Evolutionary conservation across 2,888 invertebrate genomes (phyloP), one percentile per base, ranked within the genome.

Genomic region (Drosophila differens): DNA sequence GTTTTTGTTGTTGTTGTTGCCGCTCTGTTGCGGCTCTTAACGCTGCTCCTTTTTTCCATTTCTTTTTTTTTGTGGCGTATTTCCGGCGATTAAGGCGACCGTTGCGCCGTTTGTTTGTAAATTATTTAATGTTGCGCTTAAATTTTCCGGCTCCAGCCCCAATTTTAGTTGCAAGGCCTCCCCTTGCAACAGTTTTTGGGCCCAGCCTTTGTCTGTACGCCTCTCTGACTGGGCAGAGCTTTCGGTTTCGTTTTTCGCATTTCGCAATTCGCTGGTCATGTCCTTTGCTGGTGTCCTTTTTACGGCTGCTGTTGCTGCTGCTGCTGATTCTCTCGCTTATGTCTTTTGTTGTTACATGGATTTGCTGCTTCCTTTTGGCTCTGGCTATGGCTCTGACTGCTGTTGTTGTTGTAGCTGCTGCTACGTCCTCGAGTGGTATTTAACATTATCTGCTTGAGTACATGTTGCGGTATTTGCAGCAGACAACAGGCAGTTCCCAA

Each of bases 381-480:
- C 19, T 58, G 57, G 41, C 57, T 30, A 39, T 28, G 55, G 37
- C 25, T 30, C n/a, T 22, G 2, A 63, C 64, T 63, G 57, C 55
- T 68, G 52, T 58, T 68, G 57, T 58, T 68, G 57, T 30, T 71
- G 55, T 55, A 71, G 53, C 58, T 62, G 71, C 59, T 79, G 73
- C 72, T 75, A 66, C 81, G 69, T 74, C 68, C 77, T 89, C 90
- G 89, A 90, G 90, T 90, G 89, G 89, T 89, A 90, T 89, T 90
- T 90, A 91, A 91, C 90, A 90, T 91, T 91, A 90, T 90, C 90
- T 91, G 90, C 88, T 90, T 84, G 90, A 90, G 89, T 88, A 91
- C 91, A 91, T 90, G 91, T 91, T 90, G 91, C 84, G 91, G 90
- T 90, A 91, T 91, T 90, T 91, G 91, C 87, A 81, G 89, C 89